A percentile compares a stretch with the other conserved stretches of the same genome.
These are phyloP conservation scores for Cantharis nigra DNA, from an alignment of 2,888 invertebrate genomes.

Conservation along the genomic window DNA sequence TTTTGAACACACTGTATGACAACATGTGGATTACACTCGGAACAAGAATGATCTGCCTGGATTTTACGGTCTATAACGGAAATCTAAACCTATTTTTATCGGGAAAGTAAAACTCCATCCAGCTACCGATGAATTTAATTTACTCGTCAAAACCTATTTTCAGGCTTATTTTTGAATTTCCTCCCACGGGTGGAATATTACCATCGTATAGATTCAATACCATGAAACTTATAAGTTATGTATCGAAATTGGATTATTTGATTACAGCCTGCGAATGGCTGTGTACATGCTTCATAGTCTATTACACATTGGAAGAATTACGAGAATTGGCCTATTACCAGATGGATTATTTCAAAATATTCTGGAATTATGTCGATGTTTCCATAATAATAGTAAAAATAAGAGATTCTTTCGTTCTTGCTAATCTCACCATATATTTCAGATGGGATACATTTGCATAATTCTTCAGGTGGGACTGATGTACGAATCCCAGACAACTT, in stretches of 20 bases:
- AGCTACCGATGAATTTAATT: neutral
- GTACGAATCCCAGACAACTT: neutral
- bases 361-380: constrained; percentile 71
- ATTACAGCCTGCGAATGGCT: constrained; percentile 60
- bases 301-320: constrained; percentile 63
- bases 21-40: constrained; percentile 70
- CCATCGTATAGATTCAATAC: constrained; percentile 63
- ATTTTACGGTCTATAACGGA: constrained; percentile 74
- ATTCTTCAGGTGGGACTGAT: neutral
- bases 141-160: neutral
- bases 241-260: constrained; percentile 57
- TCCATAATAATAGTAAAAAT: constrained; percentile 59
- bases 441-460: constrained; percentile 16
- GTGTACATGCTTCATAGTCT: constrained; percentile 61
- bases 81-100: constrained; percentile 73
- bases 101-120: constrained; percentile 57
- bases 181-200: constrained; percentile 72
- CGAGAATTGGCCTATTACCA: constrained; percentile 59
- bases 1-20: constrained; percentile 58
- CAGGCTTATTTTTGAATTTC: constrained; percentile 72
- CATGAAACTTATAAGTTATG: constrained; percentile 63
- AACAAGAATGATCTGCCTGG: constrained; percentile 70
- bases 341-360: constrained; percentile 59
- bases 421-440: neutral
- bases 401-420: neutral